These are phyloP conservation scores for Furnarius figulus DNA, from an alignment of 2,113 vertebrate species.

Conservation along the genomic window DNA sequence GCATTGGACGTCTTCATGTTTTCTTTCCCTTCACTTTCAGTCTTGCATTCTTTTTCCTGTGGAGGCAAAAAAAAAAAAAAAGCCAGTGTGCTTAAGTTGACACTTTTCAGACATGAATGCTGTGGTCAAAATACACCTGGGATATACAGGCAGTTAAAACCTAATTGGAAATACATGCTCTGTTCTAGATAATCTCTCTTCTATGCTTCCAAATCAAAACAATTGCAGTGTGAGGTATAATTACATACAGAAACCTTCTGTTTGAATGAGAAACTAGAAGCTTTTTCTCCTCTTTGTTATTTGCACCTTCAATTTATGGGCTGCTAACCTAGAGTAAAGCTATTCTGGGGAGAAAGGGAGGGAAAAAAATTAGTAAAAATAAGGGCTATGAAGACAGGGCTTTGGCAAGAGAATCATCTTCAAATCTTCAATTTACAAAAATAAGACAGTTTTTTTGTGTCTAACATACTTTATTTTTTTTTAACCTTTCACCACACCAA, in stretches of 20 bases:
- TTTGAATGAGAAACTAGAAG: not conserved
- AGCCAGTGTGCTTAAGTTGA: conserved; percentile 28
- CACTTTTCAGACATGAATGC: conserved; percentile 36
- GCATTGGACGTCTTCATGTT: conserved; percentile 12
- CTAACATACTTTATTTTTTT: not conserved
- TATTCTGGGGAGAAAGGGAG: not conserved
- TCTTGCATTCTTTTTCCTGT: not conserved
- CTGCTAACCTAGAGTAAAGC: not conserved
- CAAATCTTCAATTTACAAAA: not conserved
- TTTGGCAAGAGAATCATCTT: not conserved
- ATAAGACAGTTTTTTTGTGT: not conserved
- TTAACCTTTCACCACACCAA: not conserved
- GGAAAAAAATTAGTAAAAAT: not conserved
- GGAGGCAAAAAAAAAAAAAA: conserved; percentile 60
- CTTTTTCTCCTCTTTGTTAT: not conserved
- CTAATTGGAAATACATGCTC: conserved; percentile 24
- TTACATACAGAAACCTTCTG: not conserved
- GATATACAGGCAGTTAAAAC: conserved; percentile 10
- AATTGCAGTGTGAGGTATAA: not conserved
- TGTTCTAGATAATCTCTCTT: conserved; percentile 23
- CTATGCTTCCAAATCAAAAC: not conserved
- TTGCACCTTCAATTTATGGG: not conserved
- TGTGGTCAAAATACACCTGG: conserved; percentile 53
- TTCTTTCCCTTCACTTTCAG: conserved; percentile 5
- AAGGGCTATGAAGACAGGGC: not conserved